phyloP scores from a whole-genome alignment of 2,113 vertebrate species.

The Papio anubis region DNA sequence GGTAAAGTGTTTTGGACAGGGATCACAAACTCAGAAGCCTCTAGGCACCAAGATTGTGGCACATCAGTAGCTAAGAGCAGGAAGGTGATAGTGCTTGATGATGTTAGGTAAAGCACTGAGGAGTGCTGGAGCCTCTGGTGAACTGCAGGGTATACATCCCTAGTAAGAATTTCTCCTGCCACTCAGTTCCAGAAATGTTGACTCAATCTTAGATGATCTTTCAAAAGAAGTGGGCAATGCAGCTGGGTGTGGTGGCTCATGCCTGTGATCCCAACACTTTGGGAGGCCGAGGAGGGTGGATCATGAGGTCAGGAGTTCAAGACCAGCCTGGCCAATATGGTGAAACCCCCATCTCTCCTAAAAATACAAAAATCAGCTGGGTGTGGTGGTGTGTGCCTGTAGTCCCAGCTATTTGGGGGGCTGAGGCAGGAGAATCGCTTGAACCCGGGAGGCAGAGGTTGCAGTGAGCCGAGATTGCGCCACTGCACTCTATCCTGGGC shows the following conservation, averaged over 20 bases:
- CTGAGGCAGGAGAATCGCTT: too few species aligned
- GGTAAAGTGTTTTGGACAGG: neutral
- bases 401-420: too few species aligned
- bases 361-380: too few species aligned
- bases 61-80: neutral
- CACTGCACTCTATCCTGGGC: too few species aligned
- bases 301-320: too few species aligned
- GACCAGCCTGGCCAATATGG: too few species aligned
- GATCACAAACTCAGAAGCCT: neutral
- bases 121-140: neutral
- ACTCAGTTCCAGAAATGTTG: neutral
- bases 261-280: too few species aligned
- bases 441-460: too few species aligned
- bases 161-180: neutral
- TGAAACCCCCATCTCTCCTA: rapidly evolving
- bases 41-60: neutral
- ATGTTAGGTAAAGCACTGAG: neutral
- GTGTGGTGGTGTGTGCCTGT: too few species aligned
- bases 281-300: too few species aligned
- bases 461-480: rapidly evolving
- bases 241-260: neutral
- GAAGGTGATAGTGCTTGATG: neutral
- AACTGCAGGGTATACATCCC: neutral
- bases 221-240: neutral
- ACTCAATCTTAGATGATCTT: neutral